Conservation (phyloP, 1,140 invertebrate genomes). For the Microplitis mediator region DNA sequence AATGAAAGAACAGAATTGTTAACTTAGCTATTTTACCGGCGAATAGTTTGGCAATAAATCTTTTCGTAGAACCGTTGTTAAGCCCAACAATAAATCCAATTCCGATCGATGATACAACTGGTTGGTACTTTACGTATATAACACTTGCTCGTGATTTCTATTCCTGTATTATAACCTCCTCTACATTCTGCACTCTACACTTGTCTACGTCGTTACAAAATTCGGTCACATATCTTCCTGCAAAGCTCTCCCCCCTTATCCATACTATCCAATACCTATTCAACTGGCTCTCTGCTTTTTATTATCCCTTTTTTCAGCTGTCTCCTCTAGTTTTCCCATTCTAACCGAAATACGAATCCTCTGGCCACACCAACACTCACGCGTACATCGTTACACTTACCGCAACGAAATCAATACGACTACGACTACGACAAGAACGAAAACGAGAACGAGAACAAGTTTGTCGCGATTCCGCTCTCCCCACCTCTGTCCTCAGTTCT, state of each 20-base stretch:
- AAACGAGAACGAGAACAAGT: too few species aligned
- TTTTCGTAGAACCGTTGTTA: neutral
- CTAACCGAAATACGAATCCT: neutral
- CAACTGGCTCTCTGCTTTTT: too few species aligned
- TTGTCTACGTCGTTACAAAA: neutral
- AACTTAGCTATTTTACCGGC: neutral
- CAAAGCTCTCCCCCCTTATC: too few species aligned
- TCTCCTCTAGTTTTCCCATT: neutral
- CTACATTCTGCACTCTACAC: neutral
- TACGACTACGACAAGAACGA: too few species aligned
- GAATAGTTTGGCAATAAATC: slow-evolving; percentile 21
- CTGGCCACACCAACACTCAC: neutral
- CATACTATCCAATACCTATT: too few species aligned
- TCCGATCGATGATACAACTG: slow-evolving; percentile 11
- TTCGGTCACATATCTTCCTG: too few species aligned
- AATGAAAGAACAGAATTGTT: slow-evolving; percentile 1
- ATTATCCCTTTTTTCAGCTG: neutral
- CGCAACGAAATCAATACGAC: slow-evolving; percentile 37
- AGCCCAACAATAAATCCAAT: slow-evolving; percentile 16
- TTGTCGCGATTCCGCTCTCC: slow-evolving; percentile 8
- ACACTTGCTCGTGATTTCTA: slow-evolving; percentile 3
- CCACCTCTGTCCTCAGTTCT: too few species aligned
- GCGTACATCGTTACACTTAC: slow-evolving; percentile 29
- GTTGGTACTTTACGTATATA: neutral
- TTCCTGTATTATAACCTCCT: neutral